Evolutionary conservation across 2,888 invertebrate species (phyloP).

Genomic region (Orchestes rusci): DNA sequence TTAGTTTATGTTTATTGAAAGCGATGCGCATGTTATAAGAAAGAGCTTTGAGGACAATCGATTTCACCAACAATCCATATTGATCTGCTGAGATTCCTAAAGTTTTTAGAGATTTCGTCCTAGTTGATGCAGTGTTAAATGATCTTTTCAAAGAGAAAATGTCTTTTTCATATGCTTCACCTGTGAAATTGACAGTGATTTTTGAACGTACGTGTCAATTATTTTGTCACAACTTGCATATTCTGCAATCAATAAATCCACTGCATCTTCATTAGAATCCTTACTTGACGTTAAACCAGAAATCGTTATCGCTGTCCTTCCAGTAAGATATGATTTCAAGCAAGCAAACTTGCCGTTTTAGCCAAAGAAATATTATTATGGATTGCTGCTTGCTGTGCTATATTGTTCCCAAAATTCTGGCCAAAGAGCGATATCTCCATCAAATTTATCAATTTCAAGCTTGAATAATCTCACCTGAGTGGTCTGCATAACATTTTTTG

Average conservation of each 20-base stretch:
- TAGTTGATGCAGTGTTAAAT: neutral
- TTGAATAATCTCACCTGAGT: constrained; percentile 1
- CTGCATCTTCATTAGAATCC: constrained; percentile 6
- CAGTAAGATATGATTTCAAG: constrained; percentile 4
- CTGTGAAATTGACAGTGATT: neutral
- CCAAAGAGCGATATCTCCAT: constrained; percentile 11
- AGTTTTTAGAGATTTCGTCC: neutral
- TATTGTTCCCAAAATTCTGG: constrained; percentile 14
- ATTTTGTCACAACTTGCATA: neutral
- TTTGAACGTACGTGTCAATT: neutral
- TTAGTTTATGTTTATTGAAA: neutral
- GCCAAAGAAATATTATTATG: constrained; percentile 8
- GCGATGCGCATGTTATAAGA: neutral
- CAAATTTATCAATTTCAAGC: constrained; percentile 10
- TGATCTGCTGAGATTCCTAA: neutral
- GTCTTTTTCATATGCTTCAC: constrained; percentile 2
- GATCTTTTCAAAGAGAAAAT: neutral
- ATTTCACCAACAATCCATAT: neutral
- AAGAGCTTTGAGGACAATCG: neutral
- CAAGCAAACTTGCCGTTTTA: constrained; percentile 2
- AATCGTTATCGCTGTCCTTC: constrained; percentile 6
- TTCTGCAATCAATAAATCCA: constrained; percentile 4
- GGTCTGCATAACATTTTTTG: neutral
- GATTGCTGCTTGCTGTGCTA: constrained; percentile 4
- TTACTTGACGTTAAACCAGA: constrained; percentile 5